phyloP scores from a whole-genome alignment of 2,113 vertebrate species.

The Candoia aspera region DNA sequence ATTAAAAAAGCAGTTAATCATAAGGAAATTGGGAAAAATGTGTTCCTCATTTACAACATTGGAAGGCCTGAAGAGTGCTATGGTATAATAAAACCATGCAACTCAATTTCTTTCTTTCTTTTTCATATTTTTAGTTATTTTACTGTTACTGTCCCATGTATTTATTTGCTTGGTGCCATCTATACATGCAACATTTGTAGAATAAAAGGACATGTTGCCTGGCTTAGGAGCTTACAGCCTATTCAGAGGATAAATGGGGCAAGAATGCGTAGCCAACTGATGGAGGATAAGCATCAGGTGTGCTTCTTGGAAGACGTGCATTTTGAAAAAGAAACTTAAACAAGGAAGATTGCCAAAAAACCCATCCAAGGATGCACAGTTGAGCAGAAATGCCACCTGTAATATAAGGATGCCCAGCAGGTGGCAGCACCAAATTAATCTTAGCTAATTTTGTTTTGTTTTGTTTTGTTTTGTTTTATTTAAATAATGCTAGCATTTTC shows the following conservation, averaged over 20 bases:
- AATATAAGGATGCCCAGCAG: not conserved
- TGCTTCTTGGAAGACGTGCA: too few relatives aligned
- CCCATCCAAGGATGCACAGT: too few relatives aligned
- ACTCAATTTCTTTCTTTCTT: not conserved
- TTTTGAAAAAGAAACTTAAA: too few relatives aligned
- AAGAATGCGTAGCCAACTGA: too few relatives aligned
- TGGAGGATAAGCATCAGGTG: too few relatives aligned
- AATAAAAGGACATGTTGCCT: not conserved
- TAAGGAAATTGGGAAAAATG: too few relatives aligned
- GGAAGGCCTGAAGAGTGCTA: not conserved
- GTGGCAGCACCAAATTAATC: not conserved
- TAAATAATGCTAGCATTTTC: not conserved
- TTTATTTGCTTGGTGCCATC: not conserved
- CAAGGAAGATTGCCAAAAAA: too few relatives aligned
- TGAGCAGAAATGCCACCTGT: not conserved
- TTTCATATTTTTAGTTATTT: not conserved
- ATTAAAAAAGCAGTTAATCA: too few relatives aligned
- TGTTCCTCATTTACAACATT: too few relatives aligned
- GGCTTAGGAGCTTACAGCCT: not conserved
- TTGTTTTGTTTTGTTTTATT: too few relatives aligned
- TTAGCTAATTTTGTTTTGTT: not conserved
- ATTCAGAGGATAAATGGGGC: too few relatives aligned
- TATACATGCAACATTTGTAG: not conserved
- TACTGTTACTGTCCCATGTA: not conserved
- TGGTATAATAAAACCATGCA: not conserved